Base-by-base conservation (phyloP, 2,113 vertebrate species). In the Morphnarchus princeps region DNA sequence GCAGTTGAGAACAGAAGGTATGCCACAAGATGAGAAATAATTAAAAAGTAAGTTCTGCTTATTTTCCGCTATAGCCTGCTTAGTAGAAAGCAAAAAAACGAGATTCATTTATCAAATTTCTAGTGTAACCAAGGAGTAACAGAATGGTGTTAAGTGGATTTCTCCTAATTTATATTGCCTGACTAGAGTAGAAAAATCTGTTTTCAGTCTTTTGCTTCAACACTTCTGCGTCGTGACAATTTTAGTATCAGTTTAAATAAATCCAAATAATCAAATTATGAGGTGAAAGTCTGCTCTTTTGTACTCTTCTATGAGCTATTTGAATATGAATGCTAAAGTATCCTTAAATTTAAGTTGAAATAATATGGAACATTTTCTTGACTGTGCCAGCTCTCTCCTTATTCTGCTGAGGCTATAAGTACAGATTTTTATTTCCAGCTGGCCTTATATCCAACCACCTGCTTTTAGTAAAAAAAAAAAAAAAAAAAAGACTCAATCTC, bases 371-470 rank as follows among this genome's bases (percentile, higher is more conserved):
- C 15, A 28, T 90, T 92, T 80, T 94, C 42, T 89, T 97, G 66
- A 87, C 74, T 96, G 34, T 95, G 71, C 43, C 54, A 90, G 73
- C 43, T 93, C 34, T 95, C 94, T 91, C 78, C 52, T 94, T 77
- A 81, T 95, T 96, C 63, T 90, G 49, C 70, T 91, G 69, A 95
- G 82, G n/a, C 40, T 95, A 97, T 93, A 97, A 96, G 95, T 95
- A 94, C 50, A 96, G 77, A 62, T 76, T 91, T 96, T 94, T 95
- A 77, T 96, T 97, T 96, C 94, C 91, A 93, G 59, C 42, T 97
- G 95, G 82, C 65, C 83, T 96, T 94, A 63, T 83, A 97, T 83
- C 34, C 96, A 96, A 89, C 89, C 92, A 97, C 85, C 89, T 97
- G 86, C 85, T 96, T 88, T 42, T 92, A 82, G 63, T 50, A 12